Conservation (phyloP, 2,797 vertebrate genomes). For the Lerista edwardsae region DNA sequence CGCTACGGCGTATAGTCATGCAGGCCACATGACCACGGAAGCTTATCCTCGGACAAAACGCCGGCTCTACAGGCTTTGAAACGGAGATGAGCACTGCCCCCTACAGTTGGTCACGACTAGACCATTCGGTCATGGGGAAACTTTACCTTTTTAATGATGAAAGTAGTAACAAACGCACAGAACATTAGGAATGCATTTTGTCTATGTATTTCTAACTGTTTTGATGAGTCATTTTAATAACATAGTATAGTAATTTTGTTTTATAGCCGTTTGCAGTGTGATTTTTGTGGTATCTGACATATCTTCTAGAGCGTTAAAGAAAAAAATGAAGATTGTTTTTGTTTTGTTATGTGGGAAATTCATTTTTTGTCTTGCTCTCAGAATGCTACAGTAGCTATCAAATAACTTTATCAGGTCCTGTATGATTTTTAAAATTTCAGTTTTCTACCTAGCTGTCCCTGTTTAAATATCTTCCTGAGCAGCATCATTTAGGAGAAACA, state of each 20-base stretch:
- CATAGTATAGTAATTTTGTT: conserved; percentile 30
- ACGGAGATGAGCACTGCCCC: too few relatives aligned
- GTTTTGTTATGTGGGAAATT: background rate
- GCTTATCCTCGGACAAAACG: too few relatives aligned
- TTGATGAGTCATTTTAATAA: conserved; percentile 54
- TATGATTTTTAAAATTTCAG: background rate
- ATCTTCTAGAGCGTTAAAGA: background rate
- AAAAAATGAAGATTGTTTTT: background rate
- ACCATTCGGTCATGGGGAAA: too few relatives aligned
- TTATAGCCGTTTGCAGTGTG: conserved; percentile 48
- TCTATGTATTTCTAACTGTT: conserved; percentile 41
- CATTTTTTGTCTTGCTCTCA: background rate
- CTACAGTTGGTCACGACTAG: too few relatives aligned
- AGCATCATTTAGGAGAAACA: background rate
- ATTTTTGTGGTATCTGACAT: conserved; percentile 44
- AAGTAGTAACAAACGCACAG: background rate
- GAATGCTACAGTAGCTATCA: background rate
- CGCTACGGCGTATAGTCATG: too few relatives aligned
- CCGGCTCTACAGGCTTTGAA: too few relatives aligned
- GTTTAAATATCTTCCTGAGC: background rate
- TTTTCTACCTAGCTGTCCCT: background rate
- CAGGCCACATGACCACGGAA: too few relatives aligned
- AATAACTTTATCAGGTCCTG: background rate
- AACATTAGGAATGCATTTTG: conserved; percentile 31
- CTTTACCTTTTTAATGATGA: conserved; percentile 34